These are phyloP conservation scores for Megaleporinus macrocephalus DNA, from an alignment of 2,113 vertebrate species.

Conservation along the genomic window DNA sequence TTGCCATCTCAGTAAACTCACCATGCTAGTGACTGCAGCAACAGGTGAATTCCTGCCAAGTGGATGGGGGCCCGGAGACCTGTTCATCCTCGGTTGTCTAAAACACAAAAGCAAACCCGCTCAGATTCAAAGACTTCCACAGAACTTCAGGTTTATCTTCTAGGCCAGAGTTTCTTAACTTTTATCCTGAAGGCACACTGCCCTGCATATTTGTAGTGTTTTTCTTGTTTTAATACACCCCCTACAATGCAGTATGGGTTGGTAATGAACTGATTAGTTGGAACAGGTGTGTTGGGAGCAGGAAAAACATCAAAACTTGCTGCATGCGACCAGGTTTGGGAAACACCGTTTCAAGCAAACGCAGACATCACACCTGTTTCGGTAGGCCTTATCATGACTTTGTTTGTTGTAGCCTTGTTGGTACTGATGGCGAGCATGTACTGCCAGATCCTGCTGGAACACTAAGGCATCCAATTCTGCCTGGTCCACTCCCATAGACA, in stretches of 20 bases:
- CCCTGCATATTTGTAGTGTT: no score
- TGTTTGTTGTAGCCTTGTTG: slow-evolving; percentile 87
- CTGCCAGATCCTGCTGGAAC: slow-evolving; percentile 87
- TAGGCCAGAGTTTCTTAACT: neutral
- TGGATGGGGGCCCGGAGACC: slow-evolving; percentile 86
- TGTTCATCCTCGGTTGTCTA: slow-evolving; percentile 84
- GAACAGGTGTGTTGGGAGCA: no score
- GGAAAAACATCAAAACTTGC: no score
- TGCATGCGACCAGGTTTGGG: no score
- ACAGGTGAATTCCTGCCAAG: slow-evolving; percentile 86
- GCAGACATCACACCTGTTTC: slow-evolving; percentile 81
- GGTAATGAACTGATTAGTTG: no score
- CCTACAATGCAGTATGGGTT: no score
- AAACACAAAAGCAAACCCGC: slow-evolving; percentile 29
- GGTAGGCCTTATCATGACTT: slow-evolving; percentile 84
- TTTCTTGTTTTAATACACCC: no score
- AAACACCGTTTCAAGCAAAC: no score
- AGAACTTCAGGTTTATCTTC: neutral
- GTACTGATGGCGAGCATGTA: slow-evolving; percentile 84
- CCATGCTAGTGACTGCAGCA: slow-evolving; percentile 93
- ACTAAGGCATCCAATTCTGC: slow-evolving; percentile 87
- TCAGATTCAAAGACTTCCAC: neutral
- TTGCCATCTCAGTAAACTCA: slow-evolving; percentile 66
- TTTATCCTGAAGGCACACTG: no score
- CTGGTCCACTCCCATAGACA: slow-evolving; percentile 83